A percentile compares a stretch with the other conserved stretches of the same genome.
Evolutionary conservation across 2,113 vertebrate genomes (phyloP).

Genomic region (Epinephelus cyanopodus): DNA sequence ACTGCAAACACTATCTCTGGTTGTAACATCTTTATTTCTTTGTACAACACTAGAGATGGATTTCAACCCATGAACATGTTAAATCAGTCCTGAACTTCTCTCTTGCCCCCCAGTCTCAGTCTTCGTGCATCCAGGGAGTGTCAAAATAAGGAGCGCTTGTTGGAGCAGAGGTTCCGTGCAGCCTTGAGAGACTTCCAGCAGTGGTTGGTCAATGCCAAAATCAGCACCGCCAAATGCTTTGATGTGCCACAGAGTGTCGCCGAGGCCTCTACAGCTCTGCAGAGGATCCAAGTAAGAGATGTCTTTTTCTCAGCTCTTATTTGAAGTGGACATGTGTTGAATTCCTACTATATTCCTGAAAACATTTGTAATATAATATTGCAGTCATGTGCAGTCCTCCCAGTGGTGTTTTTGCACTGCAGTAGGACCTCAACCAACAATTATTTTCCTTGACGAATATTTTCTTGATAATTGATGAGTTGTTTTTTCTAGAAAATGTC

Average conservation of each 20-base stretch:
- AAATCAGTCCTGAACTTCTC: not conserved
- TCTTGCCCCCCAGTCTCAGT: slow-evolving; percentile 86
- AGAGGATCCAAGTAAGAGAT: slow-evolving; percentile 93
- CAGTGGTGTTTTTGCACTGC: not conserved
- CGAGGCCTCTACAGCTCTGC: slow-evolving; percentile 89
- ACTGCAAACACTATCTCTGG: slow-evolving; percentile 3
- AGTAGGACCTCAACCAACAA: too few species aligned
- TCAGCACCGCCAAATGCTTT: slow-evolving; percentile 95
- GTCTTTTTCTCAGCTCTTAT: not conserved
- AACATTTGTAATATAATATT: slow-evolving; percentile 1
- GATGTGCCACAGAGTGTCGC: slow-evolving; percentile 91
- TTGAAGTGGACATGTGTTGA: not conserved
- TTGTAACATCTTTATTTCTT: slow-evolving; percentile 28
- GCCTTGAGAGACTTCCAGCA: slow-evolving; percentile 95
- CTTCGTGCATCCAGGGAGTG: slow-evolving; percentile 94
- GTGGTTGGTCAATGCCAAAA: slow-evolving; percentile 95
- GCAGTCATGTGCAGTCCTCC: not conserved
- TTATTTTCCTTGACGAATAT: too few species aligned
- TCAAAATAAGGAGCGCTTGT: slow-evolving; percentile 95
- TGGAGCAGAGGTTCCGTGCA: slow-evolving; percentile 93
- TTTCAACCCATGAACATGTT: slow-evolving; percentile 28
- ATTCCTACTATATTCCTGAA: not conserved
- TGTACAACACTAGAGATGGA: slow-evolving; percentile 17
- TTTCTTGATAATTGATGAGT: too few species aligned
- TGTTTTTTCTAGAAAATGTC: too few species aligned